A percentile compares a stretch with the other conserved stretches of the same genome.
phyloP scores from a whole-genome alignment of 2,113 vertebrate genomes.

The Narcine bancroftii region DNA sequence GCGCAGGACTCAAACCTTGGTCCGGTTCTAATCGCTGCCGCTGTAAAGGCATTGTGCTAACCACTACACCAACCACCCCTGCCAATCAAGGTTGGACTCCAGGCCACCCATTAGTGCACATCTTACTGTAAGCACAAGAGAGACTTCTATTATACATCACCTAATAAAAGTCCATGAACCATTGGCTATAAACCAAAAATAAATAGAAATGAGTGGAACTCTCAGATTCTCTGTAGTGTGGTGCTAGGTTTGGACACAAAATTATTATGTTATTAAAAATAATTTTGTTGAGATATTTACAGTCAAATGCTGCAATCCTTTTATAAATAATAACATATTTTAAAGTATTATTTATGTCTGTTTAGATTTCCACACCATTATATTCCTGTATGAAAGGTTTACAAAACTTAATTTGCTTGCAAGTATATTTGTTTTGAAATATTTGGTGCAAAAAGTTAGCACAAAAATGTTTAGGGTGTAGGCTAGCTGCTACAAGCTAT shows the following conservation, averaged over 20 bases:
- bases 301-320: background rate
- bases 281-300: background rate
- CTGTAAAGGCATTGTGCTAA: no score
- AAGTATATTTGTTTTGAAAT: background rate
- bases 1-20: no score
- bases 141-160: background rate
- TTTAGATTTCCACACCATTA: no score
- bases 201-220: background rate
- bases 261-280: background rate
- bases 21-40: no score
- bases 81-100: no score
- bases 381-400: background rate
- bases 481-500: no score
- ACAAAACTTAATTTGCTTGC: background rate
- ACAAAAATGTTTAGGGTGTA: no score
- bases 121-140: background rate
- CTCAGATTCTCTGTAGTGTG: no score
- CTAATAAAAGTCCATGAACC: no score
- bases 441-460: background rate
- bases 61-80: no score
- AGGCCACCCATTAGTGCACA: no score
- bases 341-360: background rate
- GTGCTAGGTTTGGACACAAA: background rate
- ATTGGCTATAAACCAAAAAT: background rate
- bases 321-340: background rate